Evolutionary conservation across 2,113 vertebrate species (phyloP).

Genomic region (Scatophagus argus): DNA sequence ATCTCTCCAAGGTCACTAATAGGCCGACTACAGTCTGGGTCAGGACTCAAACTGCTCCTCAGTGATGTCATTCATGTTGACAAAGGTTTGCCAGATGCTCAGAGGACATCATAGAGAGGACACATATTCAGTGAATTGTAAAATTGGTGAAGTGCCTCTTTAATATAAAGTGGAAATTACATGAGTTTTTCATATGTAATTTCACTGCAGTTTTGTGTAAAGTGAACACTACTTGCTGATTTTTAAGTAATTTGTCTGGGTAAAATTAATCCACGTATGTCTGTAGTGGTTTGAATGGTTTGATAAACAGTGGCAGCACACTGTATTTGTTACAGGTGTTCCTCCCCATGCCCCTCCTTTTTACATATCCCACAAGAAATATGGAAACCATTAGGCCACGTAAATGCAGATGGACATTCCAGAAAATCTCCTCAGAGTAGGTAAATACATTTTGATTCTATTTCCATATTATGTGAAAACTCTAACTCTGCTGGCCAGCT

Average conservation of each 20-base stretch:
- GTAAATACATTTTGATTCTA: constrained; percentile 24
- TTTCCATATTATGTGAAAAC: constrained; percentile 32
- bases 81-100: too few species aligned
- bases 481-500: constrained; percentile 7
- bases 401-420: constrained; percentile 33
- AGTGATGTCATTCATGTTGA: too few species aligned
- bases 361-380: constrained; percentile 2
- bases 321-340: constrained; percentile 13
- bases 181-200: neutral
- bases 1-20: too few species aligned
- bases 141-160: neutral
- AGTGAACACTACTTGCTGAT: neutral
- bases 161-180: neutral
- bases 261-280: neutral
- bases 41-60: too few species aligned
- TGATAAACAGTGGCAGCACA: constrained; percentile 7
- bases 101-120: too few species aligned
- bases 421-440: constrained; percentile 21
- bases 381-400: constrained; percentile 16
- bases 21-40: too few species aligned
- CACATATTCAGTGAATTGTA: too few species aligned
- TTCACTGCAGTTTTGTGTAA: neutral
- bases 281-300: neutral
- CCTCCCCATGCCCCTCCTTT: neutral
- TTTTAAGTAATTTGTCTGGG: neutral